Evolutionary conservation across 2,113 vertebrate genomes (phyloP).

Genomic region (Anguilla japonica): DNA sequence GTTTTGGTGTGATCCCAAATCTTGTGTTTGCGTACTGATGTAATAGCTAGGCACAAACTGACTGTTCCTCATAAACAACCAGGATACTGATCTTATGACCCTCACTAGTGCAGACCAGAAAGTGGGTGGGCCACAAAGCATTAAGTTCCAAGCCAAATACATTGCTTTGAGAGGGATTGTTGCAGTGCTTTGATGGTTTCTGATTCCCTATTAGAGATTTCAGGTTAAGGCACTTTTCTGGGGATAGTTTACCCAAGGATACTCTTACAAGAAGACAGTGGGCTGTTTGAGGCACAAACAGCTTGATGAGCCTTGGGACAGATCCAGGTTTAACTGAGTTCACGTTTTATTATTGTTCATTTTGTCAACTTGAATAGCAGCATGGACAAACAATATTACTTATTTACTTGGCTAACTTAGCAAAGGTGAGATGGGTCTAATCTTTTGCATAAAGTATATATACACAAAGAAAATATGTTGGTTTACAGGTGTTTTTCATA

Average conservation of each 20-base stretch:
- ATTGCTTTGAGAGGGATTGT: no score
- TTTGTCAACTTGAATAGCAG: no score
- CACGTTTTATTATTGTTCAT: neutral
- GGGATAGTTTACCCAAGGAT: neutral
- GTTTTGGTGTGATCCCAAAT: neutral
- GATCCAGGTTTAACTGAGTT: neutral
- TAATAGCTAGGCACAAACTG: slow-evolving; percentile 47
- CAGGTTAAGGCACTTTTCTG: neutral
- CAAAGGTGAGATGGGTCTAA: no score
- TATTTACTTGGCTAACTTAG: no score
- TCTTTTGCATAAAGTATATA: no score
- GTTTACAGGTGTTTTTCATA: no score
- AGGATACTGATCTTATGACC: slow-evolving; percentile 45
- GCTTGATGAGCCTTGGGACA: neutral
- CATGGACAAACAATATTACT: no score
- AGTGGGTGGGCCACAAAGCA: neutral
- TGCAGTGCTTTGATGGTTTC: neutral
- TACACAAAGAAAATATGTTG: no score
- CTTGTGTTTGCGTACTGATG: slow-evolving; percentile 52
- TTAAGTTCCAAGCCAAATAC: neutral
- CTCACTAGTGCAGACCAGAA: neutral
- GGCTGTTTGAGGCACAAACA: neutral
- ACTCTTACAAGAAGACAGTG: neutral
- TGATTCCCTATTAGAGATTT: neutral
- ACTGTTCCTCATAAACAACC: slow-evolving; percentile 7